Evolutionary conservation across 1,140 invertebrate species (phyloP), one percentile per base, ranked within the genome.

Genomic region (Monomorium pharaonis): DNA sequence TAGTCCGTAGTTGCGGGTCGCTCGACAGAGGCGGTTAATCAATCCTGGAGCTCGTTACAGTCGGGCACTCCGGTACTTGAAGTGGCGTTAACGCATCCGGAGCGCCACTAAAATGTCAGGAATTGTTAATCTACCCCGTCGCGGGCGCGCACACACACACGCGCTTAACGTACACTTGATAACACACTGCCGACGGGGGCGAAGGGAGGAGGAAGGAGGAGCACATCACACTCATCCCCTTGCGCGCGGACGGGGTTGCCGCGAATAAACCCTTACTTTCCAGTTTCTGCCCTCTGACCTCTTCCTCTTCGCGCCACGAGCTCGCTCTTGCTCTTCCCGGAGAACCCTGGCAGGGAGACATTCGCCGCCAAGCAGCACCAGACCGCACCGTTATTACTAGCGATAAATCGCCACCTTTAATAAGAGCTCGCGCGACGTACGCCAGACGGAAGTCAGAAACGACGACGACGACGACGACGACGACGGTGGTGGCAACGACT

Each of bases 391-490:
- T 94, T 95, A 95, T 95, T 95, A 94, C 94, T 87, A 91, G 92
- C 94, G 90, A 95, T 95, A 95, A 95, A 95, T 95, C 94, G 93
- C 92, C 93, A 94, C 92, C 91, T 95, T 94, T 95, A 95, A 94
- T 95, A 95, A 94, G 93, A 93, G 93, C 92, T 89, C 89, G 87
- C 90, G 88, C 87, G 91, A 89, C 88, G 88, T 85, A 85, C 44
- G 76, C 88, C 88, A 91, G 89, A 90, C 88, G 90, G 87, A 92
- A 78, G 87, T 80, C 76, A 72, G 84, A 83, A 85, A 87, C 72
- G 85, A 58, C 44, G 78, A 70, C 83, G 33, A 65, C 62, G 84
- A n/a, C 33, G 62, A 47, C 70, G 24, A 27, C 56, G 24, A 27
- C 44, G 67, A 33, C 47, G 21, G 42, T 30, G 21, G 37, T 44